These are phyloP conservation scores for Leptodactylus fallax DNA, from an alignment of 2,797 vertebrate species.

Conservation along the genomic window DNA sequence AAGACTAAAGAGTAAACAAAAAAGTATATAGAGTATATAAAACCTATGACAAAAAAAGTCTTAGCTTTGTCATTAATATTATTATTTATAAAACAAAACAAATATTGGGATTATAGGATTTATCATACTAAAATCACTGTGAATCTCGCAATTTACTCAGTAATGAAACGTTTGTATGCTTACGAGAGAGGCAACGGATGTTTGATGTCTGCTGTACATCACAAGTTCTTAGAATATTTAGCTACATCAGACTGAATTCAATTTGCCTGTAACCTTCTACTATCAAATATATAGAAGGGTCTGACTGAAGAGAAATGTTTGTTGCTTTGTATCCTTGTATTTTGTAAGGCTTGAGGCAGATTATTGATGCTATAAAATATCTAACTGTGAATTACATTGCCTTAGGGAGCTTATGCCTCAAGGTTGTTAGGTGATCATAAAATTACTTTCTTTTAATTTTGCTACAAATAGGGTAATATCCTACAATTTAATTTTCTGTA, in stretches of 20 bases:
- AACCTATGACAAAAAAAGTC: background rate
- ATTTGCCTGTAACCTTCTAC: slow-evolving; percentile 49
- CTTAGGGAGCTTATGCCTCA: slow-evolving; percentile 54
- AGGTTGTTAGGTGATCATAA: slow-evolving; percentile 61
- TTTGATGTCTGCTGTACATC: slow-evolving; percentile 22
- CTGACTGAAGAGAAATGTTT: slow-evolving; percentile 36
- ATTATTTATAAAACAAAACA: background rate
- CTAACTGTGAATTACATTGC: slow-evolving; percentile 61
- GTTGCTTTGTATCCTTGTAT: slow-evolving; percentile 45
- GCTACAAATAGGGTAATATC: slow-evolving; percentile 59
- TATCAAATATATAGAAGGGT: slow-evolving; percentile 47
- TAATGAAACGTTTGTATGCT: slow-evolving; percentile 38
- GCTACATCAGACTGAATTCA: slow-evolving; percentile 49
- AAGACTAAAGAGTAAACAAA: background rate
- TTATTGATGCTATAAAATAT: slow-evolving; percentile 54
- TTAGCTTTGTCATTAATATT: background rate
- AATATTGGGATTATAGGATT: background rate
- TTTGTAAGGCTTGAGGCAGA: slow-evolving; percentile 52
- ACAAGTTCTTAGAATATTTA: slow-evolving; percentile 42
- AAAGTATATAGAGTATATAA: background rate
- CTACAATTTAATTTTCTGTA: slow-evolving; percentile 61
- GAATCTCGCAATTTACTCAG: background rate
- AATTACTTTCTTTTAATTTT: slow-evolving; percentile 61
- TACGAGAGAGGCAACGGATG: slow-evolving; percentile 15
- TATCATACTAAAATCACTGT: background rate